phyloP scores from a whole-genome alignment of 2,888 invertebrate species.

The Caenorhabditis sinica region DNA sequence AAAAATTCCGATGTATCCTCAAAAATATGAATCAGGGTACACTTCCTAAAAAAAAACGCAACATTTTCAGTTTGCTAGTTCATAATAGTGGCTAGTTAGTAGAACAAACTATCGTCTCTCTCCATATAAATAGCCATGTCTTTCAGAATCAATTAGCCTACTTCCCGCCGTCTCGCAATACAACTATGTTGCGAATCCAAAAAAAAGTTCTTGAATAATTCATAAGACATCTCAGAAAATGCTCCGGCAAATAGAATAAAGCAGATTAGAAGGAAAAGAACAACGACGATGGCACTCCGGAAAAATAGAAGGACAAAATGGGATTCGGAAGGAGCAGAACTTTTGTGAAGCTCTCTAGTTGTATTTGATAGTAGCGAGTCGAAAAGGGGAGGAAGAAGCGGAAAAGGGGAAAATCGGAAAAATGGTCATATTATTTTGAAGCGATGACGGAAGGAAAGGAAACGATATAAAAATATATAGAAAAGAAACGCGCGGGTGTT shows the following conservation, averaged over 20 bases:
- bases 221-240: slow-evolving; percentile 36
- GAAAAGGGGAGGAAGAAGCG: background rate
- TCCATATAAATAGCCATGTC: slow-evolving; percentile 36
- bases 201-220: slow-evolving; percentile 48
- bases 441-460: slow-evolving; percentile 25
- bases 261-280: slow-evolving; percentile 22
- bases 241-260: slow-evolving; percentile 16
- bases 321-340: background rate
- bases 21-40: background rate
- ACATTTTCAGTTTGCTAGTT: background rate
- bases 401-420: slow-evolving; percentile 5
- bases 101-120: background rate
- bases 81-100: slow-evolving; percentile 3
- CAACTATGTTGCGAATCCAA: slow-evolving; percentile 47
- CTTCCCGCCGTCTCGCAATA: slow-evolving; percentile 11
- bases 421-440: slow-evolving; percentile 38
- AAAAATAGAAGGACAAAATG: slow-evolving; percentile 7
- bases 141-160: slow-evolving; percentile 47
- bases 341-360: background rate
- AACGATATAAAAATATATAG: slow-evolving; percentile 20
- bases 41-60: background rate
- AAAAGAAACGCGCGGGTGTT: background rate
- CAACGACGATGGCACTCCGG: slow-evolving; percentile 6
- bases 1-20: no score
- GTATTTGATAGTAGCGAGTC: slow-evolving; percentile 2